A percentile compares a stretch with the other conserved stretches of the same genome.
Conservation (phyloP, 2,797 vertebrate genomes). For the Tadarida brasiliensis region DNA sequence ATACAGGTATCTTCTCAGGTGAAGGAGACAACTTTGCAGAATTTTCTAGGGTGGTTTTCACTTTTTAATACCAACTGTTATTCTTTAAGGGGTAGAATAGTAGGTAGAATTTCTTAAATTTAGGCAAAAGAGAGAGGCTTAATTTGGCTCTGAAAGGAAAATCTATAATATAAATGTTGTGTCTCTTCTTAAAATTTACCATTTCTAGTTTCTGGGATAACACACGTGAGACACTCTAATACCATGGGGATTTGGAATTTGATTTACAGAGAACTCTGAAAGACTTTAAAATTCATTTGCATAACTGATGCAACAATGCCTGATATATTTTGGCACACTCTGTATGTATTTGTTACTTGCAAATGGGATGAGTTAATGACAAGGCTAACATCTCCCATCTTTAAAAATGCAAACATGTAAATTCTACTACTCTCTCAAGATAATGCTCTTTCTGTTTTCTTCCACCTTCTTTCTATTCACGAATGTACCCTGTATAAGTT, state of each 20-base stretch:
- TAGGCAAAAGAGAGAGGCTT: background rate
- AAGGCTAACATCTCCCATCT: background rate
- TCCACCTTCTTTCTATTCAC: background rate
- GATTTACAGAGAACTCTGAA: background rate
- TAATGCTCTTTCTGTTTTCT: background rate
- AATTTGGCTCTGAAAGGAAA: background rate
- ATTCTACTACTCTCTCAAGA: background rate
- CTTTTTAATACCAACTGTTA: background rate
- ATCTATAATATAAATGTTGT: slow-evolving; percentile 12
- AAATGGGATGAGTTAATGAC: background rate
- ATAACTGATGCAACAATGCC: background rate
- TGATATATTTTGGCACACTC: background rate
- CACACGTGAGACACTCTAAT: background rate
- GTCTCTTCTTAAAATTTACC: background rate
- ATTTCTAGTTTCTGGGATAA: background rate
- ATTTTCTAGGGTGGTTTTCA: background rate
- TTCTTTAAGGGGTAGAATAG: background rate
- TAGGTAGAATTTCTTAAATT: slow-evolving; percentile 12
- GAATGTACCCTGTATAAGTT: background rate
- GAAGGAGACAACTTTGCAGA: background rate
- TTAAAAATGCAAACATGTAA: background rate
- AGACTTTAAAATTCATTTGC: background rate
- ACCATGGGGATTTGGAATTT: background rate
- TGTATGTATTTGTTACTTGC: background rate
- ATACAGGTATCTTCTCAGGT: background rate